These are phyloP conservation scores for Sweltsa coloradensis DNA, from an alignment of 1,140 invertebrate species.

Conservation along the genomic window DNA sequence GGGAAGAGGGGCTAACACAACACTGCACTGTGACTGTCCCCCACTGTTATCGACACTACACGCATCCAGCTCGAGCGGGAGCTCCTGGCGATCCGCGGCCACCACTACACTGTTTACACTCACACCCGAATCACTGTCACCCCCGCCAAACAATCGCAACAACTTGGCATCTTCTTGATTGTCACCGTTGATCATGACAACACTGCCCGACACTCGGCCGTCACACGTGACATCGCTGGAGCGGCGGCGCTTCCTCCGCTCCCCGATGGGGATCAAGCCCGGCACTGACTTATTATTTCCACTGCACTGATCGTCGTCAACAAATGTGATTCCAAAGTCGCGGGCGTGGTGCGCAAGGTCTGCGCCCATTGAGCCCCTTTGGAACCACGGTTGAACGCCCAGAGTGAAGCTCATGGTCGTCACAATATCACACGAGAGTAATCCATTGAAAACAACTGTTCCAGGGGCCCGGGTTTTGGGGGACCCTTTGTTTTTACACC, in stretches of 20 bases:
- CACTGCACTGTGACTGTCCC: constrained; percentile 10
- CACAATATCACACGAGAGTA: too few species aligned
- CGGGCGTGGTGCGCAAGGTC: constrained; percentile 9
- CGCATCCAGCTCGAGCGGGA: not conserved
- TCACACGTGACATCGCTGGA: not conserved
- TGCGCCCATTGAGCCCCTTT: not conserved
- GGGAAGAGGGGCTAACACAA: constrained; percentile 15
- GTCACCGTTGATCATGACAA: constrained; percentile 10
- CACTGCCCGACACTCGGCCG: constrained; percentile 5
- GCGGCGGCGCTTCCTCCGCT: not conserved
- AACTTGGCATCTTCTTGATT: too few species aligned
- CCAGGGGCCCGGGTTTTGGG: too few species aligned
- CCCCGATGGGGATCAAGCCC: constrained; percentile 2
- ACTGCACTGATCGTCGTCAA: constrained; percentile 9
- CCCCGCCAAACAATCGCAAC: too few species aligned
- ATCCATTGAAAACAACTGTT: too few species aligned
- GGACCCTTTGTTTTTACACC: too few species aligned
- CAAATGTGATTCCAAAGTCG: constrained; percentile 11
- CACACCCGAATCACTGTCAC: too few species aligned
- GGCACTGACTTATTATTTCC: constrained; percentile 3
- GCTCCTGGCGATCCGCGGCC: too few species aligned
- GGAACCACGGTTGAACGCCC: constrained; percentile 6
- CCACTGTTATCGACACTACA: not conserved
- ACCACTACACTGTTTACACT: too few species aligned
- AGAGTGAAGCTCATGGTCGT: constrained; percentile 9